phyloP scores from a whole-genome alignment of 2,888 invertebrate genomes.

The Acleris laterana region DNA sequence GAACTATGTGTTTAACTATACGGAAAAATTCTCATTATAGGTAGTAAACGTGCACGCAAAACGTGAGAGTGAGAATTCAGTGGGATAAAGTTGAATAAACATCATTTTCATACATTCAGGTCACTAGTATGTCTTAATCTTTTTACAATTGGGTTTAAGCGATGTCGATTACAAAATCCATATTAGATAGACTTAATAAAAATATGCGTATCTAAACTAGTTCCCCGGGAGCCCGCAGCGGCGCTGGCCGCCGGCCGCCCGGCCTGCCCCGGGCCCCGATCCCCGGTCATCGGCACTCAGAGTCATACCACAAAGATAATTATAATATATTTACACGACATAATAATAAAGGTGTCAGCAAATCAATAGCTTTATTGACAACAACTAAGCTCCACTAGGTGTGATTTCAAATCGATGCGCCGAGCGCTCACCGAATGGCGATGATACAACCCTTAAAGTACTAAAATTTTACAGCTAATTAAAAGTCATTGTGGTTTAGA shows the following conservation, averaged over 20 bases:
- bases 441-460: constrained; percentile 69
- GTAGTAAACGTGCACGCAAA: constrained; percentile 78
- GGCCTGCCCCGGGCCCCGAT: constrained; percentile 41
- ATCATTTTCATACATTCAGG: constrained; percentile 82
- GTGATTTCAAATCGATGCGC: constrained; percentile 80
- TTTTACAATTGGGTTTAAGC: constrained; percentile 83
- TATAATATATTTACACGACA: constrained; percentile 83
- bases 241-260: constrained; percentile 40
- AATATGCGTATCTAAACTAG: constrained; percentile 83
- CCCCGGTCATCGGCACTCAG: constrained; percentile 58
- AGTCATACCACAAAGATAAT: constrained; percentile 80
- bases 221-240: constrained; percentile 45
- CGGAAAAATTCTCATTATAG: constrained; percentile 71
- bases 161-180: constrained; percentile 84
- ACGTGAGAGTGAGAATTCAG: constrained; percentile 81
- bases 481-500: constrained; percentile 40
- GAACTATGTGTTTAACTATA: constrained; percentile 69
- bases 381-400: constrained; percentile 82
- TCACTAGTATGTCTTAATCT: constrained; percentile 84
- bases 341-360: constrained; percentile 75
- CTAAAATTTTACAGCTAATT: constrained; percentile 79
- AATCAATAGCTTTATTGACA: constrained; percentile 80
- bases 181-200: constrained; percentile 83
- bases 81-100: constrained; percentile 75
- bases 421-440: constrained; percentile 52